Conservation (phyloP, 2,113 vertebrate genomes). For the Chaetodon auriga region DNA sequence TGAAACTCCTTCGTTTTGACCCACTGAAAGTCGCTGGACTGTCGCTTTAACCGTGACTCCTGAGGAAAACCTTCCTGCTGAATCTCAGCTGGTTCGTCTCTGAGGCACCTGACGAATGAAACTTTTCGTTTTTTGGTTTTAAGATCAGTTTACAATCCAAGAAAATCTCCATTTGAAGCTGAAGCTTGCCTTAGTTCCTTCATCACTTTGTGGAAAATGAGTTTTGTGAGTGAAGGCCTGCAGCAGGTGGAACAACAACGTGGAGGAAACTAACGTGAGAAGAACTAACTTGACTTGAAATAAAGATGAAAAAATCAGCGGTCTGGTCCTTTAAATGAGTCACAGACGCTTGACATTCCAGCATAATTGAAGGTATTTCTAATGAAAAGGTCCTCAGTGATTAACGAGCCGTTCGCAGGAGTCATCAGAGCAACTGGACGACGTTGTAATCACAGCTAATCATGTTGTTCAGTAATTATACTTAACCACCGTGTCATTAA, state of each 20-base stretch:
- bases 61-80: background rate
- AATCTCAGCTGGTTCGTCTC: background rate
- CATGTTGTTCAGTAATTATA: slow-evolving; percentile 26
- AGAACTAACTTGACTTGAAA: too few relatives aligned
- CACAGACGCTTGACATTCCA: slow-evolving; percentile 2
- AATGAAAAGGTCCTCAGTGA: slow-evolving; percentile 40
- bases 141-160: background rate
- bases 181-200: too few relatives aligned
- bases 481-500: slow-evolving; percentile 29
- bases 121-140: background rate
- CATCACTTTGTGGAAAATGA: background rate
- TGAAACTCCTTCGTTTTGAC: too few relatives aligned
- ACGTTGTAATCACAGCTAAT: slow-evolving; percentile 41
- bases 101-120: background rate
- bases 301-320: too few relatives aligned
- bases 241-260: too few relatives aligned
- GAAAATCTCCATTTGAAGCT: background rate
- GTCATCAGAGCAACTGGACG: slow-evolving; percentile 9
- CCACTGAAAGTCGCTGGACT: too few relatives aligned
- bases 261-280: too few relatives aligned
- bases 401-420: slow-evolving; percentile 18
- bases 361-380: slow-evolving; percentile 16
- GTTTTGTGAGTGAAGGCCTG: background rate
- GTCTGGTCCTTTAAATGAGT: background rate
- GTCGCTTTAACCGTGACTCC: background rate